phyloP scores from a whole-genome alignment of 2,888 invertebrate genomes.

The Oxyteleia sp. region DNA sequence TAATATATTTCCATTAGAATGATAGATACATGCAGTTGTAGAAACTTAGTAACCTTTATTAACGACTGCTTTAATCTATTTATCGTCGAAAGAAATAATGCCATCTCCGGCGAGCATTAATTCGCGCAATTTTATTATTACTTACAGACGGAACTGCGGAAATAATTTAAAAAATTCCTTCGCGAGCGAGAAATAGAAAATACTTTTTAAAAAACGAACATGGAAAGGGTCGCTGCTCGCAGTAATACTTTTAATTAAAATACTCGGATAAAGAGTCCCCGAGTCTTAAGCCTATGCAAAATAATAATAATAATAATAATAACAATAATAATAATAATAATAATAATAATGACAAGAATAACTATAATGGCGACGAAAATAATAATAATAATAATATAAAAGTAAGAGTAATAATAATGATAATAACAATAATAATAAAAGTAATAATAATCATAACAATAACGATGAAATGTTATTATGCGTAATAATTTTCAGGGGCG shows the following conservation, averaged over 20 bases:
- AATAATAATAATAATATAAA: too few species aligned
- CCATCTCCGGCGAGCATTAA: conserved; percentile 68
- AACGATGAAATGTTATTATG: too few species aligned
- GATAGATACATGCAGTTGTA: conserved; percentile 72
- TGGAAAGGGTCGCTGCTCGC: conserved; percentile 4
- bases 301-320: too few species aligned
- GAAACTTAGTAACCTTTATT: conserved; percentile 74
- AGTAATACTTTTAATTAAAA: conserved; percentile 68
- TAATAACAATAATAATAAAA: too few species aligned
- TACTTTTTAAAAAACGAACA: conserved; percentile 41
- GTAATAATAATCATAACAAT: too few species aligned
- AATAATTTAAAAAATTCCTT: conserved; percentile 66
- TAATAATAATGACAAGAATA: too few species aligned
- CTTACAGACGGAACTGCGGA: conserved; percentile 64
- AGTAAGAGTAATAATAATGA: too few species aligned
- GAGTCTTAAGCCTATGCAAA: too few species aligned
- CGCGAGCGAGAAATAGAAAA: conserved; percentile 67
- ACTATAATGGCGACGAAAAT: too few species aligned
- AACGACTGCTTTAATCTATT: conserved; percentile 72
- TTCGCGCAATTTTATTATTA: conserved; percentile 70
- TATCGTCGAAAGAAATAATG: conserved; percentile 72
- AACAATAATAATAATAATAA: too few species aligned
- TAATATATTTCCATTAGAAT: conserved; percentile 73
- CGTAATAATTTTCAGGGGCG: too few species aligned
- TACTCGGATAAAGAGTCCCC: too few species aligned